Percentiles rank a stretch among this genome's conserved stretches.
Conservation (phyloP, 2,113 vertebrate genomes). For the Cyprinodon tularosa region DNA sequence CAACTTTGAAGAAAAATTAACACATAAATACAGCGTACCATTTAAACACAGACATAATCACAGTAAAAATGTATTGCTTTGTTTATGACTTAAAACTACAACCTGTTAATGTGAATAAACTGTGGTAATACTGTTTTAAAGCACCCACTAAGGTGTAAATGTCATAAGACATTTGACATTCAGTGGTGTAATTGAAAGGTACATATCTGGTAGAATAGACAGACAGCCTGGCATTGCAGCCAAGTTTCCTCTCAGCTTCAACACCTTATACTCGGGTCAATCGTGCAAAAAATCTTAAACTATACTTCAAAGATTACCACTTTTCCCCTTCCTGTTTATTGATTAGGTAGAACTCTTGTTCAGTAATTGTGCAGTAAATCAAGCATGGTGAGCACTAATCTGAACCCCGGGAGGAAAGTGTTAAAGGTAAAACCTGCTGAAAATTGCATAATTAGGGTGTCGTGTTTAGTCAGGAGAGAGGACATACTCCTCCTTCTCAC, state of each 20-base stretch:
- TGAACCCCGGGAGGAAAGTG: conserved; percentile 73
- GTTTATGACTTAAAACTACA: not conserved
- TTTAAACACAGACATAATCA: not conserved
- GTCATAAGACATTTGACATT: not conserved
- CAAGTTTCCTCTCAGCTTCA: conserved; percentile 35
- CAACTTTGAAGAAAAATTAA: not conserved
- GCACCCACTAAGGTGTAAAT: not conserved
- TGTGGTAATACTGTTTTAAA: not conserved
- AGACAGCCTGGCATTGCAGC: conserved; percentile 50
- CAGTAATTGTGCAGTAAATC: conserved; percentile 78
- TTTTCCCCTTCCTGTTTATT: conserved; percentile 74
- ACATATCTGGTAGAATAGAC: conserved; percentile 33
- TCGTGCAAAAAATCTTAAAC: conserved; percentile 68
- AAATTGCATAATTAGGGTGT: conserved; percentile 73
- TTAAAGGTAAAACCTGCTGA: conserved; percentile 78
- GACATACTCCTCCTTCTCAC: conserved; percentile 65
- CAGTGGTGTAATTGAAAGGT: conserved; percentile 37
- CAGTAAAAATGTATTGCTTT: not conserved
- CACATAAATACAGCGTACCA: not conserved
- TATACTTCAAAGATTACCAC: conserved; percentile 73
- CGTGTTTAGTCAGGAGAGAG: conserved; percentile 66
- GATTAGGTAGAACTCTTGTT: conserved; percentile 73
- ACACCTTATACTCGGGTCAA: conserved; percentile 59
- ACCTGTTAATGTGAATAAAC: not conserved
- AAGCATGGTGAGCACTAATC: conserved; percentile 76